phyloP scores from a whole-genome alignment of 2,888 invertebrate species.

The Lissonota sp. region DNA sequence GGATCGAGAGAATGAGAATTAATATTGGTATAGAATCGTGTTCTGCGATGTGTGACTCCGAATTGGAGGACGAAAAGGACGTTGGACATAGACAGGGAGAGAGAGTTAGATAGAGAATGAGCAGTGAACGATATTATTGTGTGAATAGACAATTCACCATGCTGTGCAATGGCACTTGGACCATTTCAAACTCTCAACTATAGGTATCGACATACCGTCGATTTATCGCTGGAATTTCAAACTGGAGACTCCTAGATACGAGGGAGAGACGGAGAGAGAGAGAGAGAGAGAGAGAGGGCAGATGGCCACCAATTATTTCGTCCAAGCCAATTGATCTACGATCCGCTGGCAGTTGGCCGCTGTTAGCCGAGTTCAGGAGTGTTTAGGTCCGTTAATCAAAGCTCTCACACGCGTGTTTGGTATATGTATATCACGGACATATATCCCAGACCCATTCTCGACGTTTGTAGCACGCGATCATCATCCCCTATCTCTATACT shows the following conservation, averaged over 20 bases:
- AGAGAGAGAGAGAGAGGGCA: constrained; percentile 2
- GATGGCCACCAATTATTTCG: constrained; percentile 62
- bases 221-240: constrained; percentile 46
- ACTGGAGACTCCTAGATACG: neutral
- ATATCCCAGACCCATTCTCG: no score
- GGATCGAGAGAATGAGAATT: neutral
- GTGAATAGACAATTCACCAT: constrained; percentile 22
- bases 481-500: constrained; percentile 26
- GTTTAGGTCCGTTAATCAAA: constrained; percentile 39
- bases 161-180: constrained; percentile 2
- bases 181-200: neutral
- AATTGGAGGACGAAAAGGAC: neutral
- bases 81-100: neutral
- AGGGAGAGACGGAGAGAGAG: neutral
- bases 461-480: constrained; percentile 46
- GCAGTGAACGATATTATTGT: constrained; percentile 38
- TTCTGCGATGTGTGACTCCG: neutral
- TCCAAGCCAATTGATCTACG: constrained; percentile 57
- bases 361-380: constrained; percentile 24
- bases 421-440: neutral
- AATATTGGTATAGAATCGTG: neutral
- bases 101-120: constrained; percentile 2
- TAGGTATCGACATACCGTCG: constrained; percentile 43
- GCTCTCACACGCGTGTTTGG: constrained; percentile 11
- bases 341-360: constrained; percentile 44